Evolutionary conservation across 2,113 vertebrate species (phyloP), one percentile per base, ranked within the genome.

Genomic region (Phalacrocorax carbo): DNA sequence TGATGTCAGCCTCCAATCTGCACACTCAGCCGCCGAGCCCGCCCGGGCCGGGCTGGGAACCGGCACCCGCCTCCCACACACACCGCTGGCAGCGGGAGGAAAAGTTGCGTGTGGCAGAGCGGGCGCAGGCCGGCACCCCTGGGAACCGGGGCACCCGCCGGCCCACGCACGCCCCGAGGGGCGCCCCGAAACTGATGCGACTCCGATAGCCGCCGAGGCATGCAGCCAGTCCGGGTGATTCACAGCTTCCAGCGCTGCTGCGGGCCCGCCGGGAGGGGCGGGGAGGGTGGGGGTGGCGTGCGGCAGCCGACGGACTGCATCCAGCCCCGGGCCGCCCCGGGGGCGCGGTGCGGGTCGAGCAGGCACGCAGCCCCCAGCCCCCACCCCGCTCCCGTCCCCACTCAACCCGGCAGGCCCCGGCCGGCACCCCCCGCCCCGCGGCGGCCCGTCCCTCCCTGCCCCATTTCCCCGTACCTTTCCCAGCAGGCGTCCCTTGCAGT

Each of bases 1-100:
- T 95, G 92, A 96, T 97, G 95, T 96, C 96, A 97, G 73, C 65
- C 68, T 66, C 70, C 88, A 42, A 94, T 76, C 87, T 96, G 95
- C 92, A 93, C 84, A 88, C 92, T 95, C 96, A 96, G 94, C 90
- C 58, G 13, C 88, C 25, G 40, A 95, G 94, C 82, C 75, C 61
- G 54, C 80, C 88, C 58, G 66, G 82, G 62, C 92, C 65, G 91
- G 86, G 93, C 95, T 88, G 93, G 87, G 87, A 90, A 91, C 91
- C 83, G 23, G 92, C 78, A 70, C 15, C 71, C 42, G 7, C 95
- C 81, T 90, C 96, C 96, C 7, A 97, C 95, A 86, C 94, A 78
- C 29, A 6, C 54, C 34, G 61, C 77, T 30, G 86, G 23, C 70
- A 86, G 66, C 87, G n/a, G 7, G 73, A 73, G 81, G 38, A 76